These are phyloP conservation scores for Eupithecia subumbrata DNA, from an alignment of 2,888 invertebrate genomes.

Conservation along the genomic window DNA sequence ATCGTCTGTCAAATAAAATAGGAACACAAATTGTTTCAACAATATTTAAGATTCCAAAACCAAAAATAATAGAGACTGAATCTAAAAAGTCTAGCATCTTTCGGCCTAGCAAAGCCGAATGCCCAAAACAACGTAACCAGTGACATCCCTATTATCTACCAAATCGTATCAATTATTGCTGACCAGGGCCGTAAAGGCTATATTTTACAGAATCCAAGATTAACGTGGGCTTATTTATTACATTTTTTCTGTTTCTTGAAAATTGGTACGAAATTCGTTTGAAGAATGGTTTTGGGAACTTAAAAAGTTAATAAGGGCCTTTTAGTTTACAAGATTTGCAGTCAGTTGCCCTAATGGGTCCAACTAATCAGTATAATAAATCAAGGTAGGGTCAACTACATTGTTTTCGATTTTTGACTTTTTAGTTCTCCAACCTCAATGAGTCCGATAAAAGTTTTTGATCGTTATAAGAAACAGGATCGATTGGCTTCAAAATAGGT, in stretches of 20 bases:
- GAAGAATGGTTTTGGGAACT: not conserved
- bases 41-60: not conserved
- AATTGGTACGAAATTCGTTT: not conserved
- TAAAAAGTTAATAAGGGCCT: not conserved
- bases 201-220: conserved; percentile 14
- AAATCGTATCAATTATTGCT: conserved; percentile 25
- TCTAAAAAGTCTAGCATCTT: not conserved
- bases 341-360: not conserved
- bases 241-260: not conserved
- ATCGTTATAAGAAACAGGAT: no score
- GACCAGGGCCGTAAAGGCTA: conserved; percentile 8
- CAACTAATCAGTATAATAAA: no score
- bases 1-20: no score
- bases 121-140: not conserved
- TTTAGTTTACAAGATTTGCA: not conserved
- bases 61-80: not conserved
- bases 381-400: no score
- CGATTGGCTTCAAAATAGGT: no score
- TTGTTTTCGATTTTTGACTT: no score
- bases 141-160: not conserved
- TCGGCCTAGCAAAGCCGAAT: conserved; percentile 2
- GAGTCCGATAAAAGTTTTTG: no score
- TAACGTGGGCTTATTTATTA: not conserved
- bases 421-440: no score
- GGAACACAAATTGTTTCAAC: not conserved